These are phyloP conservation scores for Lutjanus campechanus DNA, from an alignment of 2,797 vertebrate species.

Conservation along the genomic window DNA sequence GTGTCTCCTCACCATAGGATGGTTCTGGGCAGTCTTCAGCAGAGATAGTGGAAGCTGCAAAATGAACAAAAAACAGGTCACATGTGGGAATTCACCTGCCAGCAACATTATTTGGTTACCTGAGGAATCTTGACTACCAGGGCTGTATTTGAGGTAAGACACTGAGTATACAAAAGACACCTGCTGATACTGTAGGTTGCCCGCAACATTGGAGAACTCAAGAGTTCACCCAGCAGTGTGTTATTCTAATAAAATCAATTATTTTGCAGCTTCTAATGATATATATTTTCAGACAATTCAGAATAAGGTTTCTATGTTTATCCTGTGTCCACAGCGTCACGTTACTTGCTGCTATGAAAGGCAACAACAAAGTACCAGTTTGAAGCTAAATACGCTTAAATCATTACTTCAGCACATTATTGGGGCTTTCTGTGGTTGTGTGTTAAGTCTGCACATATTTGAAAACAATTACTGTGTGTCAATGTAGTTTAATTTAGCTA, in stretches of 20 bases:
- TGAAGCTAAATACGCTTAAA: neutral
- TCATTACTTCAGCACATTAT: neutral
- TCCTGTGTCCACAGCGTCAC: neutral
- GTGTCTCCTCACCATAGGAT: conserved; percentile 93
- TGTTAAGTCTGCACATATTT: neutral
- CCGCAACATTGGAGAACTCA: neutral
- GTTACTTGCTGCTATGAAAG: neutral
- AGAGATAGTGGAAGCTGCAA: conserved; percentile 93
- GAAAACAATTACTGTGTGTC: neutral
- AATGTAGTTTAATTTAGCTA: neutral
- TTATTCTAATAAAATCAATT: too few relatives aligned
- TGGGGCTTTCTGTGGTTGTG: rapidly evolving
- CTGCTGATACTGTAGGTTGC: neutral
- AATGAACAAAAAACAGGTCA: conserved; percentile 15
- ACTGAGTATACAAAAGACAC: too few relatives aligned
- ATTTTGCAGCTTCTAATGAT: too few relatives aligned
- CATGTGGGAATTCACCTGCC: neutral
- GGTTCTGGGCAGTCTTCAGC: conserved; percentile 98
- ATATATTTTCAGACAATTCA: neutral
- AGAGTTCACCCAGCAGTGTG: neutral
- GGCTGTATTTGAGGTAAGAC: too few relatives aligned
- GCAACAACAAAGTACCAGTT: neutral
- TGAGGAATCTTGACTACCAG: neutral
- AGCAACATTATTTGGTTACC: neutral
- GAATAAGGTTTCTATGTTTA: too few relatives aligned